Conservation (phyloP, 2,113 vertebrate genomes). For the Chaetodon auriga region DNA sequence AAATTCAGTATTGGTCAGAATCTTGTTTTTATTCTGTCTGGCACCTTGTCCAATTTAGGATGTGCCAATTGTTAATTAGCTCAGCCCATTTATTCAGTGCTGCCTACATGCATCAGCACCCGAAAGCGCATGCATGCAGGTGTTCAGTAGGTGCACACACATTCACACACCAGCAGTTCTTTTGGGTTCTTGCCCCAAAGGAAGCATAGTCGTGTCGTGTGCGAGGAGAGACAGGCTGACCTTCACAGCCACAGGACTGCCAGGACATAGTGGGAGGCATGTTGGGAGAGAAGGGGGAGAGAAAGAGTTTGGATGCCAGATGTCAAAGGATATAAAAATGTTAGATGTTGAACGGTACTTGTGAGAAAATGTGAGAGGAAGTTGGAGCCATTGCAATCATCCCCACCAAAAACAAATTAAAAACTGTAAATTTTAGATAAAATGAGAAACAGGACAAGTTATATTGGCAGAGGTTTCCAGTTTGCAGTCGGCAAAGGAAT, state of each 20-base stretch:
- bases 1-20: neutral
- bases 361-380: neutral
- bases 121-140: neutral
- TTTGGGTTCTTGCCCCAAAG: constrained; percentile 25
- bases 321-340: constrained; percentile 13
- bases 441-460: constrained; percentile 16
- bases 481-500: constrained; percentile 30
- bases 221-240: constrained; percentile 36
- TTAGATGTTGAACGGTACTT: neutral
- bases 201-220: constrained; percentile 28
- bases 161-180: constrained; percentile 6
- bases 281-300: neutral
- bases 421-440: constrained; percentile 18
- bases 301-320: constrained; percentile 18
- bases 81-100: neutral
- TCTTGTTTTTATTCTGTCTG: neutral
- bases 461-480: constrained; percentile 11
- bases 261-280: constrained; percentile 34
- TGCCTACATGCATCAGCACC: neutral
- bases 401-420: constrained; percentile 3
- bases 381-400: neutral
- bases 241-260: constrained; percentile 49
- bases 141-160: neutral
- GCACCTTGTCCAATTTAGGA: neutral
- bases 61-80: neutral